These are phyloP conservation scores for Gymnarchus niloticus DNA, from an alignment of 2,113 vertebrate species.

Conservation along the genomic window DNA sequence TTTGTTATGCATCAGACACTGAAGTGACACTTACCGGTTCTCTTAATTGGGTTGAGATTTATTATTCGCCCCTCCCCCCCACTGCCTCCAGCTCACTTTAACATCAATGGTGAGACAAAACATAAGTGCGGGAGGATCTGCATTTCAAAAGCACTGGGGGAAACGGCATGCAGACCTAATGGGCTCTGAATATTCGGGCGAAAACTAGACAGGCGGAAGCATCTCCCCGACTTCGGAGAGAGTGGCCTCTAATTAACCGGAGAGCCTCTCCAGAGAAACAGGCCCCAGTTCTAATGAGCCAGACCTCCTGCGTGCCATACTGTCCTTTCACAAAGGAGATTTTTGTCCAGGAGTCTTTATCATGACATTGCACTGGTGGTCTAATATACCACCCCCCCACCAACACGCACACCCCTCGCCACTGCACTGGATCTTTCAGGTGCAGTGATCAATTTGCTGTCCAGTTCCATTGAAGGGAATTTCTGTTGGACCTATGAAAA, in stretches of 20 bases:
- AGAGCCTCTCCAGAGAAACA: slow-evolving; percentile 60
- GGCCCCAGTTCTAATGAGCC: slow-evolving; percentile 36
- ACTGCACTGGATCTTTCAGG: no score
- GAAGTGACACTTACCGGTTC: slow-evolving; percentile 49
- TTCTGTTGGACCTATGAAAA: not conserved
- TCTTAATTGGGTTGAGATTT: slow-evolving; percentile 49
- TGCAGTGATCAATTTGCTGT: not conserved
- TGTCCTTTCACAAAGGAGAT: slow-evolving; percentile 13
- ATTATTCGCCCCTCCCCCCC: slow-evolving; percentile 28
- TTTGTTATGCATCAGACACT: slow-evolving; percentile 28
- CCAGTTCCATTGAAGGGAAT: not conserved
- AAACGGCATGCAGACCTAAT: slow-evolving; percentile 55
- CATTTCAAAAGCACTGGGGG: slow-evolving; percentile 56
- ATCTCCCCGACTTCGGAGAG: slow-evolving; percentile 48
- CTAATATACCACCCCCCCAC: not conserved
- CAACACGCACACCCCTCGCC: not conserved
- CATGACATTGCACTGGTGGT: not conserved
- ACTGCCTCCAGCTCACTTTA: slow-evolving; percentile 42
- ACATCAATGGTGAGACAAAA: slow-evolving; percentile 52
- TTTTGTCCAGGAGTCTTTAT: not conserved
- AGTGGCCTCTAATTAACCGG: slow-evolving; percentile 59
- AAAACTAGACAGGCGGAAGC: slow-evolving; percentile 32
- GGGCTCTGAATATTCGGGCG: slow-evolving; percentile 55
- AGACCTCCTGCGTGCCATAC: slow-evolving; percentile 19
- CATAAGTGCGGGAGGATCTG: slow-evolving; percentile 50